Evolutionary conservation across 1,140 invertebrate genomes (phyloP).

Genomic region (Temnothorax longispinosus): DNA sequence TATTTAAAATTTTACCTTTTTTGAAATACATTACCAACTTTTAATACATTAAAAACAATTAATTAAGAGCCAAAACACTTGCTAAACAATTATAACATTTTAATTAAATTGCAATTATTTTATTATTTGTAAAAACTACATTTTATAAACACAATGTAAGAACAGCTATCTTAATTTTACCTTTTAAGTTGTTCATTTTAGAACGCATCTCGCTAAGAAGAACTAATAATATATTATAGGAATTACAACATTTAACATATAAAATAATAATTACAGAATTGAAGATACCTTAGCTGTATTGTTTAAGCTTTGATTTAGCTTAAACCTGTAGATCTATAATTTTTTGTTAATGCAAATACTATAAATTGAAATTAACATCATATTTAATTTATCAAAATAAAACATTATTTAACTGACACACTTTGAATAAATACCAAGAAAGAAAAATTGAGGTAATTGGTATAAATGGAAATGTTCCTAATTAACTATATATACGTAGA

Average conservation of each 20-base stretch:
- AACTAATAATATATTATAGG: not conserved
- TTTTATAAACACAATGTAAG: not conserved
- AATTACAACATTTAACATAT: not conserved
- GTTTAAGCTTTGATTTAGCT: not conserved
- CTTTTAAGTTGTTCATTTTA: not conserved
- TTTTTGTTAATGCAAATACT: not conserved
- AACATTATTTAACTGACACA: not conserved
- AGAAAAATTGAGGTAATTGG: not conserved
- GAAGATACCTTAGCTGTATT: not conserved
- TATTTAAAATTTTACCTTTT: not conserved
- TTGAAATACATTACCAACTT: not conserved
- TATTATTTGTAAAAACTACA: not conserved
- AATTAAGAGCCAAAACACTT: not conserved
- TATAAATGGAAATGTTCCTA: not conserved
- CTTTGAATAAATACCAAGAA: not conserved
- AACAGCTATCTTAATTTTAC: not conserved
- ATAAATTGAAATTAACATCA: not conserved
- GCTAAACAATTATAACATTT: not conserved
- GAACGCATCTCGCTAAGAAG: not conserved
- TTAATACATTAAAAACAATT: not conserved
- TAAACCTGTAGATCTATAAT: not conserved
- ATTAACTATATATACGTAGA: conserved; percentile 16
- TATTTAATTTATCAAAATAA: too few species aligned
- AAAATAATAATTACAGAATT: not conserved
- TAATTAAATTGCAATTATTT: not conserved